Base-by-base conservation (phyloP, 2,888 invertebrate species). In the Ophraella communa region DNA sequence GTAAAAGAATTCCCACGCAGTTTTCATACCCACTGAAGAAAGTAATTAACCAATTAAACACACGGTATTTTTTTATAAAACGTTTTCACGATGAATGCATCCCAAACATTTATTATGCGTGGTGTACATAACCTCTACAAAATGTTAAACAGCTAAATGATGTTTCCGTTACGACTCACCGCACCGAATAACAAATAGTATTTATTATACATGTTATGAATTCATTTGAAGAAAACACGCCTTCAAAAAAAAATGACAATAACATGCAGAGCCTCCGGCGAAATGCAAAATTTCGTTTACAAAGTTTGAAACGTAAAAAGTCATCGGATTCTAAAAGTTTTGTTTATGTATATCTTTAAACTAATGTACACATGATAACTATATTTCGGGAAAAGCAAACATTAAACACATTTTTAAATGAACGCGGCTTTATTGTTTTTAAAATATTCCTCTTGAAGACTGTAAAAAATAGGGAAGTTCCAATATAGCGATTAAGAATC, bases 81-180 rank as follows among this genome's bases (percentile, higher is more conserved):
- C 14, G 24, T 17, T 27, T 27, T 24, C 49, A 51, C 27, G 49
- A 49, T 49, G 27, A 51, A 27, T 24, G 49, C 49, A 27, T 27
- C 27, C 17, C 18, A 17, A 24, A 49, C n/a, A 23, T 49, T 49
- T 49, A 47, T 21, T 47, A 47, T 47, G 47, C n/a, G 47, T 47
- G 21, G 11, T 23, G 14, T n/a, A 33, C 33, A 33, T 14, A 49
- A 24, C 49, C 17, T 27, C 14, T 24, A 51, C 24, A 17, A 27
- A 24, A 51, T 51, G 49, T 51, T 27, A 17, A 51, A 24, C 49
- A 51, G 49, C 49, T n/a, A 51, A 51, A 51, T 14, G 24, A 51
- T 51, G 49, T 51, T 51, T 51, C 49, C 49, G 49, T 51, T 51
- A 51, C 49, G 27, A 51, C 23, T 27, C 23, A 51, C 23, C 0